A percentile compares a stretch with the other conserved stretches of the same genome.
These are phyloP conservation scores for Colistium nudipinnis DNA, from an alignment of 2,113 vertebrate species.

Conservation along the genomic window DNA sequence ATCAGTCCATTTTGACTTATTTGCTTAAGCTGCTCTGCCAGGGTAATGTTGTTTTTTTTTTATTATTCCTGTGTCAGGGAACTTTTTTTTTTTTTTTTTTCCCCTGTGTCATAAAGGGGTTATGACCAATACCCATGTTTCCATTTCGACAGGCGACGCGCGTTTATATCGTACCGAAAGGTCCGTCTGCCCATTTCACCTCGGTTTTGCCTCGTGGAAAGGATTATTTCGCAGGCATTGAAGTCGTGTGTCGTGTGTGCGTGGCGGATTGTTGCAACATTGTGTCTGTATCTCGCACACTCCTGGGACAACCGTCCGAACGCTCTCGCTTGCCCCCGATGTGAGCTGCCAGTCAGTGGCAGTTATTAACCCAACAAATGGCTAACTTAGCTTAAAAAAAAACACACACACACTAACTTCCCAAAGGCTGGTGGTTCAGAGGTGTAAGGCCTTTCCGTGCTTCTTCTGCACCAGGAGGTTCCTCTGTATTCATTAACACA, in stretches of 20 bases:
- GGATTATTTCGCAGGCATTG: too few species aligned
- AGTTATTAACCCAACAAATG: too few species aligned
- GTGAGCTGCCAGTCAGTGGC: background rate
- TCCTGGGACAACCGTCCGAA: too few species aligned
- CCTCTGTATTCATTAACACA: background rate
- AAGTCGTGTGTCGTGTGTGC: too few species aligned
- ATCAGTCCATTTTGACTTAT: conserved; percentile 59
- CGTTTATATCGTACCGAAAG: conserved; percentile 56
- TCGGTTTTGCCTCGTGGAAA: conserved; percentile 59
- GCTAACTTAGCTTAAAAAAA: background rate
- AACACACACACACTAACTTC: too few species aligned
- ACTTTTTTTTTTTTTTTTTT: too few species aligned
- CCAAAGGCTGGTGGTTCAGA: background rate
- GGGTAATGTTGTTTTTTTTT: conserved; percentile 39
- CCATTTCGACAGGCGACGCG: conserved; percentile 66
- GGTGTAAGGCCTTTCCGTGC: background rate
- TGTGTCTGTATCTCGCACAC: too few species aligned
- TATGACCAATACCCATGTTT: conserved; percentile 62
- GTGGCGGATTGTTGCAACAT: too few species aligned
- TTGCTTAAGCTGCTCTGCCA: conserved; percentile 63
- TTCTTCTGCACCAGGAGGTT: background rate
- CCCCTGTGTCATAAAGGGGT: conserved; percentile 54
- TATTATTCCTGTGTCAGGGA: conserved; percentile 55
- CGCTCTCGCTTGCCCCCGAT: too few species aligned
- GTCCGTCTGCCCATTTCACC: conserved; percentile 51